Percentiles rank a stretch among this genome's conserved stretches.
phyloP scores from a whole-genome alignment of 2,888 invertebrate species.

The Lasioglossum calceatum region DNA sequence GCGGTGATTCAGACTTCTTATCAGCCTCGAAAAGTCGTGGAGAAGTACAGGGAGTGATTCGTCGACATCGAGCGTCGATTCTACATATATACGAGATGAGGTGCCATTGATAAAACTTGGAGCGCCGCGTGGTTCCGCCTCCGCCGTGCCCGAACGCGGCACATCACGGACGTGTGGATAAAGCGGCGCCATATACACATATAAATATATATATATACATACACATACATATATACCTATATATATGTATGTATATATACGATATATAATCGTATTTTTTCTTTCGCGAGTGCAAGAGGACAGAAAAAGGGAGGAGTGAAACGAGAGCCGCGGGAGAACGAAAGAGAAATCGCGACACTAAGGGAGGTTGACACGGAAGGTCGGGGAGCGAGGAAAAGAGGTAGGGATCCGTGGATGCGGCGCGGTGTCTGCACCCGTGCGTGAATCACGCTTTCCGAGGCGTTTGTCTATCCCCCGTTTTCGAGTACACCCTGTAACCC shows the following conservation, averaged over 20 bases:
- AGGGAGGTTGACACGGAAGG: slow-evolving; percentile 28
- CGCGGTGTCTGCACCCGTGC: slow-evolving; percentile 76
- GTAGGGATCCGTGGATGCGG: slow-evolving; percentile 63
- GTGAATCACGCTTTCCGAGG: slow-evolving; percentile 79
- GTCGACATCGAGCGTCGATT: slow-evolving; percentile 53
- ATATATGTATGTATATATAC: slow-evolving; percentile 6
- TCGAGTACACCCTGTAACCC: slow-evolving; percentile 63
- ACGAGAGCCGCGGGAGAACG: slow-evolving; percentile 15
- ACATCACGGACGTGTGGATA: slow-evolving; percentile 64
- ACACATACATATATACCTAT: not conserved
- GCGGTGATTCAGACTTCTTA: slow-evolving; percentile 77
- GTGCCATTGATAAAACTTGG: slow-evolving; percentile 64
- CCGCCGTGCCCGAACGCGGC: slow-evolving; percentile 68
- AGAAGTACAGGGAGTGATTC: slow-evolving; percentile 42
- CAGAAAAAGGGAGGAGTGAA: slow-evolving; percentile 46
- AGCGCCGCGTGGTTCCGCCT: slow-evolving; percentile 70
- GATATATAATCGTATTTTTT: slow-evolving; percentile 56
- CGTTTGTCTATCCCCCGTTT: slow-evolving; percentile 73
- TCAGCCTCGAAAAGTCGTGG: slow-evolving; percentile 50
- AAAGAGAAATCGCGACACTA: slow-evolving; percentile 33
- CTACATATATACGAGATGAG: slow-evolving; percentile 61
- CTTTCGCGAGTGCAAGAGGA: slow-evolving; percentile 38
- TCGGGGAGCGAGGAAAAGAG: slow-evolving; percentile 16
- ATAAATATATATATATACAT: not conserved
- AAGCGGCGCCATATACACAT: slow-evolving; percentile 64